Evolutionary conservation across 2,888 invertebrate species (phyloP).

Genomic region (Cataglyphis cursor): DNA sequence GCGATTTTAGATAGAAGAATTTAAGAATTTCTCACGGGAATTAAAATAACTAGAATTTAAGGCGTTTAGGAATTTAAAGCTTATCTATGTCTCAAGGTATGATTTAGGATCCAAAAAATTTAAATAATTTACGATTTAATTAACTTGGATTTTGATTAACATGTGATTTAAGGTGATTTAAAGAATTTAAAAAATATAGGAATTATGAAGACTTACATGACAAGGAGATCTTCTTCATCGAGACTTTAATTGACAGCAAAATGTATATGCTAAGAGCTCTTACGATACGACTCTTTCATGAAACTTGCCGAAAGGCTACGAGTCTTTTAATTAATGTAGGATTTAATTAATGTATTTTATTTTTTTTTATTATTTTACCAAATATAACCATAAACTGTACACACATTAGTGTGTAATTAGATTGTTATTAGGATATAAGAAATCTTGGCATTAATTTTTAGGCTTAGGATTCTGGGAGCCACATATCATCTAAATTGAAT

Average conservation of each 20-base stretch:
- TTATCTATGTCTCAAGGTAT: not conserved
- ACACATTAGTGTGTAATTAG: not conserved
- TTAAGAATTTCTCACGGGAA: constrained; percentile 11
- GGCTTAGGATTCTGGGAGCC: not conserved
- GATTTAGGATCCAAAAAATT: not conserved
- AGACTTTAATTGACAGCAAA: constrained; percentile 5
- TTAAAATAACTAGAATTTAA: constrained; percentile 15
- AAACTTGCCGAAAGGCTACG: constrained; percentile 9
- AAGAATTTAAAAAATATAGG: not conserved
- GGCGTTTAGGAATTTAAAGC: not conserved
- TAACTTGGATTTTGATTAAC: constrained; percentile 2
- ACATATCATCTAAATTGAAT: not conserved
- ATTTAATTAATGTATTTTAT: not conserved
- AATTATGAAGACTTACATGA: not conserved
- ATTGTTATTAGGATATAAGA: not conserved
- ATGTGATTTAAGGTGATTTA: constrained; percentile 10
- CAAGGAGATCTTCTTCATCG: not conserved
- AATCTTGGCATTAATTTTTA: constrained; percentile 12
- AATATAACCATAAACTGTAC: not conserved
- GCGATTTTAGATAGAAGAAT: not conserved
- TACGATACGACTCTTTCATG: not conserved
- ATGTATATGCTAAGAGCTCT: not conserved
- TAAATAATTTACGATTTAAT: constrained; percentile 14
- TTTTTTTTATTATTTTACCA: constrained; percentile 11
- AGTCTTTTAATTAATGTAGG: constrained; percentile 27